Base-by-base conservation (phyloP, 2,888 invertebrate genomes). In the Sinodicranocentrus sp. region DNA sequence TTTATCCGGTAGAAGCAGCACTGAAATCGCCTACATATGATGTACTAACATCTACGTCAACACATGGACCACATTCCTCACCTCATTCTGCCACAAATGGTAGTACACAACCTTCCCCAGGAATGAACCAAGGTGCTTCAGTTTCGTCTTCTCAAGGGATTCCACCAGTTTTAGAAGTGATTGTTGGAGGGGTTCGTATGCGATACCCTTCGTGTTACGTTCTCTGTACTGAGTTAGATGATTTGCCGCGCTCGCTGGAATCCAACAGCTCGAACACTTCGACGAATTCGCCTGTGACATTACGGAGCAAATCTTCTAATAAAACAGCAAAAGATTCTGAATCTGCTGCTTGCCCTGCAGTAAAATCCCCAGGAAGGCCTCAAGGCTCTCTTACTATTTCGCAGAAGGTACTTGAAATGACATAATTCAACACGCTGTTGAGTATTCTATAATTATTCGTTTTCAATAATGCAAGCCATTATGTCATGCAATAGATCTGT, bases 141-240 rank as follows among this genome's bases (percentile, higher is more conserved):
- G 44, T 17, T n/a, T 91, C n/a, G 1, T 25, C 78, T 57, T 54
- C 21, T 10, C 54, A 17, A 52, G 79, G 73, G n/a, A 85, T 88
- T 72, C 88, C 88, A n/a, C 88, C 88, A 21, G 88, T 89, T 15
- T 67, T 88, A 26, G 88, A 89, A 87, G 89, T 95, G 92, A 94
- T 94, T 88, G 90, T 93, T 87, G 93, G 94, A 91, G 97, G 97
- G 68, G 95, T 96, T 85, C 95, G 96, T 90, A 96, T 99, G 96
- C 94, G 96, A 87, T 99, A 99, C 92, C 99, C 99, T 67, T 94
- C 96, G 84, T 95, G 96, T 91, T 99, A 97, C 92, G 97, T 97
- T 89, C 93, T 98, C 90, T 94, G 96, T 89, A 96, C 97, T 87
- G 96, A 96, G 91, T 93, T 96, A 93, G 97, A 96, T 91, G 94